A percentile compares a stretch with the other conserved stretches of the same genome.
phyloP scores from a whole-genome alignment of 2,113 vertebrate species.

The Gulo gulo region DNA sequence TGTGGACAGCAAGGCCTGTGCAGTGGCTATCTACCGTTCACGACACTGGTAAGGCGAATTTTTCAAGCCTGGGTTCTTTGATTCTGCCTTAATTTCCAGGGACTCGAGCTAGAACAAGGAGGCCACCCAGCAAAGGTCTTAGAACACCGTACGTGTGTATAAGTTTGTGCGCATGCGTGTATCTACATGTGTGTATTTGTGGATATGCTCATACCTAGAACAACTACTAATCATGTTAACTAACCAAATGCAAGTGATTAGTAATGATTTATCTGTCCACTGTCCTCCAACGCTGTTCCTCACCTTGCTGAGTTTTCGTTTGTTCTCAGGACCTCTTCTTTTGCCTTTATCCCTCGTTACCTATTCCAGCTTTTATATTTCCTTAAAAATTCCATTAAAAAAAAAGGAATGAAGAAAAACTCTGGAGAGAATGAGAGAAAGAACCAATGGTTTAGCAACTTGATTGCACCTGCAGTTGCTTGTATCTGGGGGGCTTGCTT shows the following conservation, averaged over 20 bases:
- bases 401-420: neutral
- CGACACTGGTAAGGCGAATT: neutral
- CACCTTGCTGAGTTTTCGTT: neutral
- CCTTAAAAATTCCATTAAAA: neutral
- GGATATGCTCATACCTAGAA: neutral
- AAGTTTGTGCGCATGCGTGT: no score
- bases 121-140: neutral
- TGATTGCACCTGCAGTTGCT: neutral
- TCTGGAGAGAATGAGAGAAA: neutral
- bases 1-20: neutral
- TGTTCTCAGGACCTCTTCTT: neutral
- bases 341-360: neutral
- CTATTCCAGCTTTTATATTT: constrained; percentile 1
- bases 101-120: neutral
- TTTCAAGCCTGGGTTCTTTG: neutral
- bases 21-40: neutral
- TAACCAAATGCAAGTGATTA: neutral
- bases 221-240: neutral
- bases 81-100: constrained; percentile 16
- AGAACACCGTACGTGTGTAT: neutral
- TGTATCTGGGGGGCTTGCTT: neutral
- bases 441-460: neutral
- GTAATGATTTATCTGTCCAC: neutral
- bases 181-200: no score
- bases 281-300: neutral